These are phyloP conservation scores for Ctenopoma multispine DNA, from an alignment of 2,797 vertebrate species.

Conservation along the genomic window DNA sequence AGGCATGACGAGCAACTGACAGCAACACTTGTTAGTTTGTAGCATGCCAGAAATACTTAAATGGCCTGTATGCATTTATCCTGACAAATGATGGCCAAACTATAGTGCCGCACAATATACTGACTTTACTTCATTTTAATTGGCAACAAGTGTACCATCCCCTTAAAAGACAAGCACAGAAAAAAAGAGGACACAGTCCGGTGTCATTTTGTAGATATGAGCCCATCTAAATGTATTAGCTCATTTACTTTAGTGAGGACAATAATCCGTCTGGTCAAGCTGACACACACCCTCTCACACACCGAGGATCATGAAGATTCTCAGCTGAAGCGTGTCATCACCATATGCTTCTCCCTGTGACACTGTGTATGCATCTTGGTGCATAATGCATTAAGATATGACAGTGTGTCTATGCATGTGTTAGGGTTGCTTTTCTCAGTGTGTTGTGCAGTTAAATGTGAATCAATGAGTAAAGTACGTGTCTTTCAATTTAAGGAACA, in stretches of 20 bases:
- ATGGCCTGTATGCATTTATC: conserved; percentile 1
- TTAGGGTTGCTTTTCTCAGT: neutral
- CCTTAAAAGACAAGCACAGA: conserved; percentile 44
- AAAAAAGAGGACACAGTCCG: conserved; percentile 54
- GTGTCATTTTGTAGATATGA: conserved; percentile 49
- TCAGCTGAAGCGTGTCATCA: conserved; percentile 44
- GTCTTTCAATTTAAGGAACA: conserved; percentile 10
- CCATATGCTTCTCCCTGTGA: conserved; percentile 47
- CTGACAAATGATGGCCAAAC: conserved; percentile 29
- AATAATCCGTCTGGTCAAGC: conserved; percentile 52
- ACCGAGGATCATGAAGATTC: conserved; percentile 32
- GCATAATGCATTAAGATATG: conserved; percentile 9
- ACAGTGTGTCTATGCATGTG: neutral
- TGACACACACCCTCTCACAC: conserved; percentile 20
- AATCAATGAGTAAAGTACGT: neutral
- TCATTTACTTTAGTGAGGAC: conserved; percentile 54
- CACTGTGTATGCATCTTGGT: neutral
- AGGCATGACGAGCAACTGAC: conserved; percentile 27
- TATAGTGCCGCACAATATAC: conserved; percentile 13
- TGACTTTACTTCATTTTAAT: conserved; percentile 63
- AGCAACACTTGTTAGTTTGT: conserved; percentile 6
- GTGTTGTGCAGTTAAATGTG: neutral
- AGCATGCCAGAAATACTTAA: conserved; percentile 17
- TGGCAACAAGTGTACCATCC: conserved; percentile 45
- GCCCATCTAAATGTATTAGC: conserved; percentile 53